phyloP scores from a whole-genome alignment of 2,113 vertebrate species.

The Bubo blakistoni region DNA sequence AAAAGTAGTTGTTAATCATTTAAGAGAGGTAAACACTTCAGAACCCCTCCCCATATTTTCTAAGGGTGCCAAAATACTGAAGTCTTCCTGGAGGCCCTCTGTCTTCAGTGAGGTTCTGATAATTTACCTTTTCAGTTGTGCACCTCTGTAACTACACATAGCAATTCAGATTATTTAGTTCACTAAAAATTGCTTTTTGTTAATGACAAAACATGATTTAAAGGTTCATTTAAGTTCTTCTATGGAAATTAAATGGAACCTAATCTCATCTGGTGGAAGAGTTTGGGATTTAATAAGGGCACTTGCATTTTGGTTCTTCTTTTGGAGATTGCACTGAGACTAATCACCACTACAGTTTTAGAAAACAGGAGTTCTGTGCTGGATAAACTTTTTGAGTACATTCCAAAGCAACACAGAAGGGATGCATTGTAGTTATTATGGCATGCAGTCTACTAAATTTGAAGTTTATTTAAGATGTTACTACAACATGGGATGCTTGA shows the following conservation, averaged over 20 bases:
- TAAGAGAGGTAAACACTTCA: neutral
- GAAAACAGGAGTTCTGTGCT: neutral
- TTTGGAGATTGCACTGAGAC: neutral
- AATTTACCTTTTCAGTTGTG: neutral
- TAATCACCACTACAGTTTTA: neutral
- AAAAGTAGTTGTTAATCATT: neutral
- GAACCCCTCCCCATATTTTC: neutral
- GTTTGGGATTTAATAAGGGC: neutral
- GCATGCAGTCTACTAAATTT: neutral
- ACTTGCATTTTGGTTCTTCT: neutral
- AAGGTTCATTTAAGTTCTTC: neutral
- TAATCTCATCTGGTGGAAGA: neutral
- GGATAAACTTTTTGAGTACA: neutral
- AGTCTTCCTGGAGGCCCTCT: neutral
- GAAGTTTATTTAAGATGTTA: neutral
- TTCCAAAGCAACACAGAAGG: neutral
- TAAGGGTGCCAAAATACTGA: neutral
- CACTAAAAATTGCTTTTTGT: neutral
- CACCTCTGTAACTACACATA: neutral
- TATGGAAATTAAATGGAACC: neutral
- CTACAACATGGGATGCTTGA: accelerated
- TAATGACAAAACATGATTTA: neutral
- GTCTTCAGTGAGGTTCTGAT: neutral
- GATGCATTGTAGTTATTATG: neutral
- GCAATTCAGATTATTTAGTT: neutral